Percentiles rank a stretch among this genome's conserved stretches.
phyloP scores from a whole-genome alignment of 2,888 invertebrate genomes.

The Amitus sp. region DNA sequence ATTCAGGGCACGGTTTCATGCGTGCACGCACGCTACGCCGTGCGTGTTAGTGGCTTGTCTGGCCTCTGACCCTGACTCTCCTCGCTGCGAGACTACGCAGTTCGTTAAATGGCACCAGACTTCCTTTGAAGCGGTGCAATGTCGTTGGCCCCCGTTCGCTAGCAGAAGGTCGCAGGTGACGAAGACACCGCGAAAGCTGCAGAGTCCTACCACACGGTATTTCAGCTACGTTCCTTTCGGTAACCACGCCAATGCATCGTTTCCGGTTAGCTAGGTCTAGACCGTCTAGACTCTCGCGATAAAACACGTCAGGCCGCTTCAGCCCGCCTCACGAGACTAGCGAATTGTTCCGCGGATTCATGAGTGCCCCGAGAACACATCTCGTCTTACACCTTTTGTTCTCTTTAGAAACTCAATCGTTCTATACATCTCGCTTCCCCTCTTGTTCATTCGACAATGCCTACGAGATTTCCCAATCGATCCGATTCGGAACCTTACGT shows the following conservation, averaged over 20 bases:
- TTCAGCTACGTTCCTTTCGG: no score
- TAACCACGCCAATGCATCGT: neutral
- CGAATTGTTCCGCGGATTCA: neutral
- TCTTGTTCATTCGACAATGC: no score
- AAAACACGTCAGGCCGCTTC: neutral
- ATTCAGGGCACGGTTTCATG: neutral
- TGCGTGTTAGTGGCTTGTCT: constrained; percentile 45
- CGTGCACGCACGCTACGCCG: neutral
- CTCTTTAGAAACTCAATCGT: no score
- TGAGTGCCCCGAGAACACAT: no score
- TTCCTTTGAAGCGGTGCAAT: constrained; percentile 56
- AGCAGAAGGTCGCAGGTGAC: constrained; percentile 59
- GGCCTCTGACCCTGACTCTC: constrained; percentile 58
- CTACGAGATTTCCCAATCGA: no score
- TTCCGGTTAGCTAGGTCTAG: constrained; percentile 5
- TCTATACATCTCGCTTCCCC: no score
- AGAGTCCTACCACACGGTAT: no score
- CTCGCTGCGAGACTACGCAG: constrained; percentile 48
- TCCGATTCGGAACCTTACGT: no score
- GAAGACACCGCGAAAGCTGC: constrained; percentile 44
- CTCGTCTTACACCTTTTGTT: no score
- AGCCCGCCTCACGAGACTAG: neutral
- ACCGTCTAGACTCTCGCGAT: neutral
- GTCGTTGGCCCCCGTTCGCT: constrained; percentile 53
- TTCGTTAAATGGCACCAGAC: constrained; percentile 59